Evolutionary conservation across 2,113 vertebrate species (phyloP), one percentile per base, ranked within the genome.

Genomic region (Psophia crepitans): DNA sequence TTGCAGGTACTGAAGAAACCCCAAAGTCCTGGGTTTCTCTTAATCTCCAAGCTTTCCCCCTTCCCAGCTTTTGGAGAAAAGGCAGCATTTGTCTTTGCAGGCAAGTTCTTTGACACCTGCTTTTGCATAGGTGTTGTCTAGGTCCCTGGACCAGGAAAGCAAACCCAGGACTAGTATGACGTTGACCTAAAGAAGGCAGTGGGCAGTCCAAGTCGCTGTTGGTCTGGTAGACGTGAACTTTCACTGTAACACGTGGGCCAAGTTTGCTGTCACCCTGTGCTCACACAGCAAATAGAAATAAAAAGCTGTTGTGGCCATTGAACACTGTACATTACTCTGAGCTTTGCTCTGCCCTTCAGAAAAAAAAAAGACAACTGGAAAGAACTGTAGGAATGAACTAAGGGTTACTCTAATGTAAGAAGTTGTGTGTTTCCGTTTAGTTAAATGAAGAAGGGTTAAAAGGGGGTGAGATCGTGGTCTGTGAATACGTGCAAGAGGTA

Each of bases 211-310:
- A 13, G 30, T 18, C 41, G 69, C 54, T 81, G 19, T 44, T 70
- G 78, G 12, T 37, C 51, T 53, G 35, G 46, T 5, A 76, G 84
- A 39, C 49, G 21, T 51, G 71, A 81, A 4, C 9, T 75, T 44
- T 10, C 27, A 10, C 44, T 77, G 69, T 54, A 39, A 32, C 0
- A 3, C 0, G 0, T n/a, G 61, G 65, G 75, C 43, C 20, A 33
- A 3, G 44, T 27, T 65, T 78, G 58, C 69, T 87, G 27, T 33
- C 49, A 9, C 3, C 27, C n/a, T n/a, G n/a, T n/a, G n/a, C n/a
- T n/a, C n/a, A n/a, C n/a, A n/a, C n/a, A n/a, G n/a, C n/a, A n/a
- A n/a, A n/a, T n/a, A n/a, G n/a, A n/a, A n/a, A n/a, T n/a, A n/a
- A n/a, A n/a, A n/a, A n/a, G n/a, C n/a, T n/a, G n/a, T n/a, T n/a